Base-by-base conservation (phyloP, 2,797 vertebrate species). In the Labroides dimidiatus region DNA sequence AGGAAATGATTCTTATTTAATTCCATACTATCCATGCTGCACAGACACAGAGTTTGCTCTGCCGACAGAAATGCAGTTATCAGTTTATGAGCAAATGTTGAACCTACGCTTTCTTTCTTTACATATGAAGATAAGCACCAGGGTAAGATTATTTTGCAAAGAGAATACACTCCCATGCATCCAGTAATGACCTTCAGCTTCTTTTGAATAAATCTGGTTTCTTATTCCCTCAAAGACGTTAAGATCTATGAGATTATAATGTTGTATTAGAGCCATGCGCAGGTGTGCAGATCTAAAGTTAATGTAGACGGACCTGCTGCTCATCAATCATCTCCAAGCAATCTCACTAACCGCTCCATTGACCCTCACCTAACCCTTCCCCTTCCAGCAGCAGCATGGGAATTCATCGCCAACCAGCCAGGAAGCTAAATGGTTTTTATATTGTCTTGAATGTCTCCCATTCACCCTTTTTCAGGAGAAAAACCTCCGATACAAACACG, bases 261-360 rank as follows among this genome's bases (percentile, higher is more conserved):
- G 10, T 8, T 21, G 36, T 64, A 48, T 55, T 30, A 9, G 24
- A 21, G 60, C 54, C 20, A 37, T 17, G 41, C 65, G 59, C 58
- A 59, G 63, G 49, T 75, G 57, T 2, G 27, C 39, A 19, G 51
- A 58, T 64, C 47, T 41, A 19, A 11, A 27, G 72, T 57, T 59
- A 10, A 72, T 62, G 56, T 47, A 69, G 66, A 69, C 59, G 59
- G 54, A 61, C 47, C 51, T 20, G 57, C 67, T 56, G 57, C 64
- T 73, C 72, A 73, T 86, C 78, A 54, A 72, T 85, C 84, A 82
- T 65, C 76, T 54, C 63, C 59, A 23, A 27, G 58, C 54, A 77
- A 72, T 72, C 65, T 47, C 62, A 17, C 48, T 9, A 51, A 48
- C 72, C 63, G 41, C 52, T 69, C 65, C 33, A n/a, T 6, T 58